Conservation (phyloP, 2,888 invertebrate genomes). For the Parthenolecanium corni region DNA sequence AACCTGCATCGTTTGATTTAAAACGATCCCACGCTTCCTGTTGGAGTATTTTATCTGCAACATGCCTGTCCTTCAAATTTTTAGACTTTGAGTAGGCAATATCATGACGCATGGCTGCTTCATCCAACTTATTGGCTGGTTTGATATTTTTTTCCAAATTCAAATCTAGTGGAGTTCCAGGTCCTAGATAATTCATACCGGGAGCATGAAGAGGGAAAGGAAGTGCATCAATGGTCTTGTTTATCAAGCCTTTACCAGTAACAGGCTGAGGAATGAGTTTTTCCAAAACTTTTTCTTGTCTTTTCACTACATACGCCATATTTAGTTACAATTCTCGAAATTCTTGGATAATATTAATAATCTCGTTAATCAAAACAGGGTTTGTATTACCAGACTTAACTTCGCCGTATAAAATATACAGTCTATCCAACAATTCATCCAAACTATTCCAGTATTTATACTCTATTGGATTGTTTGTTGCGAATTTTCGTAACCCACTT, state of each 20-base stretch:
- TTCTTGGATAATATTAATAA: constrained; percentile 8
- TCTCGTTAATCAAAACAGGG: background rate
- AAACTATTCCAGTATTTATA: background rate
- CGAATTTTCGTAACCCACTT: background rate
- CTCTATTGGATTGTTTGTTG: background rate
- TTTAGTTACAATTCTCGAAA: background rate
- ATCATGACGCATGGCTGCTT: constrained; percentile 7
- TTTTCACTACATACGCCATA: too few species aligned
- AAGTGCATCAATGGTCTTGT: constrained; percentile 12
- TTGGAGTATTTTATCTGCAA: constrained; percentile 15
- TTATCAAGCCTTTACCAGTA: constrained; percentile 18
- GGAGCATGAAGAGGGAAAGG: constrained; percentile 22
- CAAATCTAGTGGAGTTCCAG: constrained; percentile 21
- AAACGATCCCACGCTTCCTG: background rate
- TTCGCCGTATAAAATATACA: background rate
- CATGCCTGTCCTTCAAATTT: constrained; percentile 13
- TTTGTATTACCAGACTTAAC: background rate
- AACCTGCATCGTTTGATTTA: constrained; percentile 11
- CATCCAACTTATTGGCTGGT: constrained; percentile 5
- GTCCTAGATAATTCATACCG: constrained; percentile 20
- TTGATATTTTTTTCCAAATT: constrained; percentile 7
- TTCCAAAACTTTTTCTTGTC: background rate
- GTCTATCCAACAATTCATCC: background rate
- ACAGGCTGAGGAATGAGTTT: too few species aligned
- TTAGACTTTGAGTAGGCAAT: constrained; percentile 6